Percentiles rank a stretch among this genome's conserved stretches.
Evolutionary conservation across 2,797 vertebrate genomes (phyloP).

Genomic region (Epinephelus awoara): DNA sequence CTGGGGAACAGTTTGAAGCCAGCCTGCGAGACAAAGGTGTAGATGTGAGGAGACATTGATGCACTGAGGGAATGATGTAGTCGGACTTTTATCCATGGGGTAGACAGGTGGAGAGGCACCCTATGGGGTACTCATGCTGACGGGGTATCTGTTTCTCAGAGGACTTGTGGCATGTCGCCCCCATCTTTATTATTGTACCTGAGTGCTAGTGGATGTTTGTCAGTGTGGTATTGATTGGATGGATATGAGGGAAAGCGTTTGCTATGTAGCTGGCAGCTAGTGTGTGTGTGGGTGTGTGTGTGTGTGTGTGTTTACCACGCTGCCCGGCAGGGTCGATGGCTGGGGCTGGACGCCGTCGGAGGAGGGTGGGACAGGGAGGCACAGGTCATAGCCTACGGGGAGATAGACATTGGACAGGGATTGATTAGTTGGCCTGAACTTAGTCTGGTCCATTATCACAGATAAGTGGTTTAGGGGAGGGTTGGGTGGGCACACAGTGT

Average conservation of each 20-base stretch:
- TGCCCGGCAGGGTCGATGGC: conserved; percentile 45
- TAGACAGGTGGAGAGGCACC: conserved; percentile 63
- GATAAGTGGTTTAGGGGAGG: conserved; percentile 50
- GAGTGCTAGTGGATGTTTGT: conserved; percentile 67
- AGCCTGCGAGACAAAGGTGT: conserved; percentile 35
- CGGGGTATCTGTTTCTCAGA: conserved; percentile 45
- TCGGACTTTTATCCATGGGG: conserved; percentile 64
- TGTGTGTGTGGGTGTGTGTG: conserved; percentile 45
- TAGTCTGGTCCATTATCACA: conserved; percentile 55
- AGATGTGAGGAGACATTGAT: conserved; percentile 71
- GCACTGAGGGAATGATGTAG: conserved; percentile 66
- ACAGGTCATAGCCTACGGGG: conserved; percentile 46
- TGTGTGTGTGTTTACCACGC: conserved; percentile 21
- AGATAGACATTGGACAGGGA: conserved; percentile 46
- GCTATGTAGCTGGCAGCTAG: conserved; percentile 24
- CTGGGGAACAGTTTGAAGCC: conserved; percentile 48
- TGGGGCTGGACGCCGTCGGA: conserved; percentile 19
- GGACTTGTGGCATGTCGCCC: conserved; percentile 42
- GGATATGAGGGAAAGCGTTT: conserved; percentile 30
- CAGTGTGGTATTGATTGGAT: conserved; percentile 73
- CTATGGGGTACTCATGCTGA: conserved; percentile 60
- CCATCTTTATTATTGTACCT: conserved; percentile 65
- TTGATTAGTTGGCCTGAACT: conserved; percentile 64
- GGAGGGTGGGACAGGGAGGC: conserved; percentile 32
- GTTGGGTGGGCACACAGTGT: conserved; percentile 12